Percentiles rank a stretch among this genome's conserved stretches.
These are phyloP conservation scores for Anoplius nigerrimus DNA, from an alignment of 2,888 invertebrate genomes.

Conservation along the genomic window DNA sequence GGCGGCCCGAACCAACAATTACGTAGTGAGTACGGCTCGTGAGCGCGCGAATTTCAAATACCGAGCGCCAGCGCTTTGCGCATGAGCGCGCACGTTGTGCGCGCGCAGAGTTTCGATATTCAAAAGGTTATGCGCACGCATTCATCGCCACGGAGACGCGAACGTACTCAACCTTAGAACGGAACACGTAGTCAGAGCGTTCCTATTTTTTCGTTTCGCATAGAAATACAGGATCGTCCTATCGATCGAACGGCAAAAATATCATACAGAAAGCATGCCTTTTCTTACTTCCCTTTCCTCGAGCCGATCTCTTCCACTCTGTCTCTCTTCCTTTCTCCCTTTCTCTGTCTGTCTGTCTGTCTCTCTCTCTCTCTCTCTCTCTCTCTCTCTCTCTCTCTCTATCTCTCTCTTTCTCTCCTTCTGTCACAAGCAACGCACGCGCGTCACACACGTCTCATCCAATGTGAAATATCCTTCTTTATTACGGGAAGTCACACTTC, in stretches of 20 bases:
- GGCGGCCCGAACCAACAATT: too few species aligned
- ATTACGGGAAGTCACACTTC: neutral
- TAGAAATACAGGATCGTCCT: slow-evolving; percentile 15
- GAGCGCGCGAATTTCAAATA: too few species aligned
- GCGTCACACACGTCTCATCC: slow-evolving; percentile 42
- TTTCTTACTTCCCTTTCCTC: slow-evolving; percentile 39
- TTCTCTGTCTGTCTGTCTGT: neutral
- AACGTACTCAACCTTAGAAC: too few species aligned
- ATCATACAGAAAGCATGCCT: slow-evolving; percentile 51
- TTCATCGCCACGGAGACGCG: too few species aligned
- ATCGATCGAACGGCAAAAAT: slow-evolving; percentile 34
- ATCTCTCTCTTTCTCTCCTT: slow-evolving; percentile 39
- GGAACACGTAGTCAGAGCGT: neutral
- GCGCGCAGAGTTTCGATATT: too few species aligned
- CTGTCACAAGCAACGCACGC: slow-evolving; percentile 34
- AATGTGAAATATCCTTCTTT: slow-evolving; percentile 33
- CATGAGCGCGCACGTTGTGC: too few species aligned
- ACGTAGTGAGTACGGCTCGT: too few species aligned
- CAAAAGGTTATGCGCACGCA: too few species aligned
- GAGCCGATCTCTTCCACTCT: too few species aligned
- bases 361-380: too few species aligned
- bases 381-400: slow-evolving; percentile 17
- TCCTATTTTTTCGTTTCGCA: neutral
- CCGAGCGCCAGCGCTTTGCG: too few species aligned
- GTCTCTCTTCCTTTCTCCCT: too few species aligned